These are phyloP conservation scores for Catharus bicknelli DNA, from an alignment of 2,113 vertebrate genomes.

Conservation along the genomic window DNA sequence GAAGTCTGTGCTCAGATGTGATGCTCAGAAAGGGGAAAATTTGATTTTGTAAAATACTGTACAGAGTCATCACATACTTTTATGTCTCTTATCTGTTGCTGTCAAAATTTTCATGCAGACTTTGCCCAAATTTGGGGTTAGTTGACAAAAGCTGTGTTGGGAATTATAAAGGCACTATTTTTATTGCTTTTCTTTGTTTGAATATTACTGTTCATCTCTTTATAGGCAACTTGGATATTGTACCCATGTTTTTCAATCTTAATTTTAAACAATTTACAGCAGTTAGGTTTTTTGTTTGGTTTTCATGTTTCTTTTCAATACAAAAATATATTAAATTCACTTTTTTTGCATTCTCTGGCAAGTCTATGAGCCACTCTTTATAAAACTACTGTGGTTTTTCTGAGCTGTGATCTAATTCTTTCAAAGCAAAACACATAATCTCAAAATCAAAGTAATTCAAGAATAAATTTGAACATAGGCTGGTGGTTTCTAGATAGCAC, in stretches of 20 bases:
- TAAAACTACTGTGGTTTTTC: not conserved
- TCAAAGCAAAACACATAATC: not conserved
- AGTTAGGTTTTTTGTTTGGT: not conserved
- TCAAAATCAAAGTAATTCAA: not conserved
- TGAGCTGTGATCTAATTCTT: not conserved
- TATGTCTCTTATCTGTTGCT: not conserved
- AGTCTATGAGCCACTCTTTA: not conserved
- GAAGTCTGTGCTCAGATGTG: not conserved
- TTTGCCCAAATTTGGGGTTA: not conserved
- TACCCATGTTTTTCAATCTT: not conserved
- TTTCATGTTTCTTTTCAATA: not conserved
- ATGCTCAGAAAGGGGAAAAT: not conserved
- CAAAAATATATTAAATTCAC: not conserved
- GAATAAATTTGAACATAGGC: not conserved
- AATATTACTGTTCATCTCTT: not conserved
- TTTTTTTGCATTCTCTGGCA: not conserved
- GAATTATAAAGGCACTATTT: not conserved
- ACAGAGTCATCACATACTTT: not conserved
- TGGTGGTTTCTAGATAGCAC: not conserved
- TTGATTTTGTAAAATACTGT: not conserved
- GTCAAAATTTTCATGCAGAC: not conserved
- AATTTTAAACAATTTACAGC: not conserved
- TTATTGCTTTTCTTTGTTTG: not conserved
- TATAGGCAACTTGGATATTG: not conserved
- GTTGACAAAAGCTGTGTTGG: not conserved